Base-by-base conservation (phyloP, 2,888 invertebrate genomes). In the Coleophora deauratella region DNA sequence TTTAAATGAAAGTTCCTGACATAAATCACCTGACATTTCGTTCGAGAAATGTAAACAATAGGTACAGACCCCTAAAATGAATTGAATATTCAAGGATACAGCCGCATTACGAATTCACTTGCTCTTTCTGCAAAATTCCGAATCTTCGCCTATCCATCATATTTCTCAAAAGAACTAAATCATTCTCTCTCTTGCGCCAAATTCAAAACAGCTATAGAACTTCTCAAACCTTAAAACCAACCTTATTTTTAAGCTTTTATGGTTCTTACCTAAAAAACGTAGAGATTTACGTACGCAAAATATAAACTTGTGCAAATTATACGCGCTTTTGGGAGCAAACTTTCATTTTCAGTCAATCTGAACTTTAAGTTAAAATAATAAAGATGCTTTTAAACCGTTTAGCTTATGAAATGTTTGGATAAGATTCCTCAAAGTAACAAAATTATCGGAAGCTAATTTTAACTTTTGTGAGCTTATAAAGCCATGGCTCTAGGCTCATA, bases 381-480 rank as follows among this genome's bases (percentile, higher is more conserved):
- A 37, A 13, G 34, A n/a, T 33, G 14, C 13, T 34, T 41, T 41
- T 15, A 15, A 3, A 27, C 12, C 28, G 12, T 13, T 14, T 27
- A 15, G 21, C 21, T 21, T 21, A 21, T 21, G 21, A 6, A 21
- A 21, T 21, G 21, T 21, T n/a, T 15, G 15, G 21, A 33, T 12
- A 2, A n/a, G 10, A 12, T 30, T 6, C 10, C 3, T 30, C 34
- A 11, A 15, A 40, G 30, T 7, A 6, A 30, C 40, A 15, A 40
- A 40, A 35, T 40, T 40, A 40, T 40, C 40, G 35, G 35, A 40
- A 40, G 14, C 40, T 21, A 35, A 40, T 40, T 40, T 40, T 40
- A 38, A 40, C 14, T 40, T 40, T 30, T 3, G 15, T 6, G 6
- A 21, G 21, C 21, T 3, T 6, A 21, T 3, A 21, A 21, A 21